Evolutionary conservation across 1,140 invertebrate genomes (phyloP).

Genomic region (Drosophila navojoa): DNA sequence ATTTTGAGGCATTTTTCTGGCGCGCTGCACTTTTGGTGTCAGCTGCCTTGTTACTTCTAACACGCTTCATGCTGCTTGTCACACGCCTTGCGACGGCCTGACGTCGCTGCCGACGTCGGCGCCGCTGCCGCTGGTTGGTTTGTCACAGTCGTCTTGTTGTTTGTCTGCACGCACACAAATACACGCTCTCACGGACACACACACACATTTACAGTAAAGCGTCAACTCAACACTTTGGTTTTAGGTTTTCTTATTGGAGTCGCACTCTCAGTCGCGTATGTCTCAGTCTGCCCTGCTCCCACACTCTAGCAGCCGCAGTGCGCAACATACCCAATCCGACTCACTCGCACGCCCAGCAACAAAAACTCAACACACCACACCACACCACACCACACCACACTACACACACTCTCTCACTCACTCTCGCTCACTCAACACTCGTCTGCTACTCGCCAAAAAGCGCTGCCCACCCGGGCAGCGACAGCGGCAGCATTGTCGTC

Average conservation of each 20-base stretch:
- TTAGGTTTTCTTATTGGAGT: constrained; percentile 78
- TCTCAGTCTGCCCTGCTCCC: constrained; percentile 54
- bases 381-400: not conserved
- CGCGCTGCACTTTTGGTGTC: constrained; percentile 71
- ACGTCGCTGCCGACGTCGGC: constrained; percentile 50
- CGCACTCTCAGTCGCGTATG: constrained; percentile 21
- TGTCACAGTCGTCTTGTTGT: constrained; percentile 45
- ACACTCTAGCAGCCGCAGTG: constrained; percentile 25
- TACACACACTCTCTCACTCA: not conserved
- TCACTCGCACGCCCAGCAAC: constrained; percentile 46
- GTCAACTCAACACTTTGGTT: constrained; percentile 78
- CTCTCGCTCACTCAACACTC: constrained; percentile 22
- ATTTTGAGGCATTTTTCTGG: constrained; percentile 64
- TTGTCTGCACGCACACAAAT: constrained; percentile 30
- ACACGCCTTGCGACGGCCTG: constrained; percentile 43
- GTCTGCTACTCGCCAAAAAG: constrained; percentile 17
- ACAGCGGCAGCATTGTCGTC: constrained; percentile 8
- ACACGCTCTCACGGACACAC: constrained; percentile 11
- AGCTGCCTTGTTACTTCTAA: constrained; percentile 82
- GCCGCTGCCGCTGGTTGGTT: constrained; percentile 66
- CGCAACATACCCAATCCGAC: constrained; percentile 33
- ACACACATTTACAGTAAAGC: constrained; percentile 32
- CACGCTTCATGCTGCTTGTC: constrained; percentile 59
- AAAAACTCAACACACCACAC: constrained; percentile 42
- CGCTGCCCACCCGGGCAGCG: constrained; percentile 16